Base-by-base conservation (phyloP, 23 tunicate species). In the Trididemnum nubilum region DNA sequence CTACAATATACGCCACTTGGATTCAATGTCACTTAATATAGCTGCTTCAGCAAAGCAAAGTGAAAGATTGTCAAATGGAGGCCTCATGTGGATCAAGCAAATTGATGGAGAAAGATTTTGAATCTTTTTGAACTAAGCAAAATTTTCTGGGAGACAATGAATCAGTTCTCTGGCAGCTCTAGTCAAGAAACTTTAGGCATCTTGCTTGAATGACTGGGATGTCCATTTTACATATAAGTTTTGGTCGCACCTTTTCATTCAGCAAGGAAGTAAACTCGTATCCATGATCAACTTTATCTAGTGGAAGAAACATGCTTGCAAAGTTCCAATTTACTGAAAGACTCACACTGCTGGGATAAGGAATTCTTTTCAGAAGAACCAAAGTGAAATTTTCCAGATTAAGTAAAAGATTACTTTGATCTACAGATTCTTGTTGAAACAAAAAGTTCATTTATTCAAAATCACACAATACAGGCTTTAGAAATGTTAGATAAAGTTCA, bases 381-480 rank as follows among this genome's bases (percentile, higher is more conserved):
- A 61, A 25, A 22, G 69, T 61, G 29, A 61, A 15, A 4, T 25
- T 25, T 61, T 61, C 69, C 15, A 61, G 69, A 4, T 61, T 24
- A 15, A 4, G 29, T 4, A 61, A 61, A 61, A 61, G 69, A 22
- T 22, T 15, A 22, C 29, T 22, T 22, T 22, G 29, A 61, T 61
- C 69, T 9, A 22, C 69, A 22, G 27, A 22, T n/a, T 61, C 69
- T 24, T 61, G 27, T 22, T 61, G 69, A 61, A 61, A 61, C 4
- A 61, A 24, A 61, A 61, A 24, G 29, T 61, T 61, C 24, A 61
- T 5, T 22, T 5, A 9, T 25, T 61, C 69, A 61, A 61, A 61
- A 19, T 61, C 69, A 69, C 39, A 31, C 74, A 69, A 33, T 9
- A 69, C 33, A 30, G 74, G 74, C 25, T 33, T 69, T 12, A 69